Conservation (phyloP, 2,797 vertebrate species). For the Sylvia borin region DNA sequence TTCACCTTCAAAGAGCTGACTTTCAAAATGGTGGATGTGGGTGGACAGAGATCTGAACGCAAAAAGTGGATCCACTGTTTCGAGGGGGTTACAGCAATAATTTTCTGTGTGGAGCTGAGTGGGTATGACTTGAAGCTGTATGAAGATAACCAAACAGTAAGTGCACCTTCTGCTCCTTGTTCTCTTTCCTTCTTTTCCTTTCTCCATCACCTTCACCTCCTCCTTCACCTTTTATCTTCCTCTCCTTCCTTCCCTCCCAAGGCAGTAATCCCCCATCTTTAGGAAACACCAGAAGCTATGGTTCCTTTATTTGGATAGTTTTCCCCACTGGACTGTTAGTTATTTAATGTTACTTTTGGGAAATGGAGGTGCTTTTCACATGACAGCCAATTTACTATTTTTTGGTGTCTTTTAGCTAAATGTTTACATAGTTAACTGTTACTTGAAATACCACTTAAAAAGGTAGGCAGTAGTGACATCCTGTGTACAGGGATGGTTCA, state of each 20-base stretch:
- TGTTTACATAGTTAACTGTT: not conserved
- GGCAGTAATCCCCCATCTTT: not conserved
- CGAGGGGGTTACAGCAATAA: slow-evolving; percentile 98
- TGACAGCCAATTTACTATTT: not conserved
- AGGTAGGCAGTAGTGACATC: not conserved
- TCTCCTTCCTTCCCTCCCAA: not conserved
- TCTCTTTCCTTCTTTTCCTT: not conserved
- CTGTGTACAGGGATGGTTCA: not conserved
- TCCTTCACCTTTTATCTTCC: not conserved
- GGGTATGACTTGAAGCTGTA: slow-evolving; percentile 99
- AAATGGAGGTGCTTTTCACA: not conserved
- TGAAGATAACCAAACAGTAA: slow-evolving; percentile 99
- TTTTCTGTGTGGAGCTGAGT: slow-evolving; percentile 99
- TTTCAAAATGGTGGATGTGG: slow-evolving; percentile 99
- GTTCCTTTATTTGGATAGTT: not conserved
- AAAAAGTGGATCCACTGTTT: slow-evolving; percentile 99
- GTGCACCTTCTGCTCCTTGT: slow-evolving; percentile 43
- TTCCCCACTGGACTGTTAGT: not conserved
- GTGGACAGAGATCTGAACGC: slow-evolving; percentile 95
- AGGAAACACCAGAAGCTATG: not conserved
- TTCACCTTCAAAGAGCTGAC: slow-evolving; percentile 99
- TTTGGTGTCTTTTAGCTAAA: not conserved
- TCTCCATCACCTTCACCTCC: not conserved
- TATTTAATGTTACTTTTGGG: not conserved
- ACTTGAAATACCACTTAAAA: not conserved